phyloP scores from a whole-genome alignment of 2,113 vertebrate species.

The Cacatua alba region DNA sequence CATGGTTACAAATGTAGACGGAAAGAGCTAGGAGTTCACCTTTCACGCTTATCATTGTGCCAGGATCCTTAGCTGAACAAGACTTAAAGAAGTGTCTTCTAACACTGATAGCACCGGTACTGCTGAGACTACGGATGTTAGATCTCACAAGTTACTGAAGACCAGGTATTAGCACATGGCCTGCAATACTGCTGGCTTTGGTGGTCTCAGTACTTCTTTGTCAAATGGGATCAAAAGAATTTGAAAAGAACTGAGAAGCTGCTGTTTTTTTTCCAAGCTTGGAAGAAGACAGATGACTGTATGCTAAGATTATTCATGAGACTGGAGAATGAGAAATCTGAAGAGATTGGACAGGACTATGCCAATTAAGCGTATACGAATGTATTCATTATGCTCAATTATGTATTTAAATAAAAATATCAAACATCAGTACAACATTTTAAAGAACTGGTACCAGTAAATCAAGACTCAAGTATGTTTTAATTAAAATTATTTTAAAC shows the following conservation, averaged over 20 bases:
- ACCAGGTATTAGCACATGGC: fast-evolving
- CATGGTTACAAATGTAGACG: neutral
- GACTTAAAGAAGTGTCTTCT: neutral
- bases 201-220: neutral
- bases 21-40: neutral
- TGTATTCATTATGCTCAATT: neutral
- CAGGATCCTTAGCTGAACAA: neutral
- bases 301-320: neutral
- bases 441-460: neutral
- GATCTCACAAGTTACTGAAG: neutral
- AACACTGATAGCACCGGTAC: fast-evolving
- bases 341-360: neutral
- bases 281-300: neutral
- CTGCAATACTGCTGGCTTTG: neutral
- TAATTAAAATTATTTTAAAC: slow-evolving; percentile 10
- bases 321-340: neutral
- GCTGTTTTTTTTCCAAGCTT: neutral
- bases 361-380: neutral
- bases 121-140: neutral
- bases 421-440: neutral
- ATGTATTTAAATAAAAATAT: neutral
- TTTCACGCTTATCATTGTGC: neutral
- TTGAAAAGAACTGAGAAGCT: neutral
- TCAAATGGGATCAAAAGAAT: neutral
- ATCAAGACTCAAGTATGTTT: neutral